phyloP scores from a whole-genome alignment of 64 coral and sea anemone genomes.

The Platygyra sinensis region DNA sequence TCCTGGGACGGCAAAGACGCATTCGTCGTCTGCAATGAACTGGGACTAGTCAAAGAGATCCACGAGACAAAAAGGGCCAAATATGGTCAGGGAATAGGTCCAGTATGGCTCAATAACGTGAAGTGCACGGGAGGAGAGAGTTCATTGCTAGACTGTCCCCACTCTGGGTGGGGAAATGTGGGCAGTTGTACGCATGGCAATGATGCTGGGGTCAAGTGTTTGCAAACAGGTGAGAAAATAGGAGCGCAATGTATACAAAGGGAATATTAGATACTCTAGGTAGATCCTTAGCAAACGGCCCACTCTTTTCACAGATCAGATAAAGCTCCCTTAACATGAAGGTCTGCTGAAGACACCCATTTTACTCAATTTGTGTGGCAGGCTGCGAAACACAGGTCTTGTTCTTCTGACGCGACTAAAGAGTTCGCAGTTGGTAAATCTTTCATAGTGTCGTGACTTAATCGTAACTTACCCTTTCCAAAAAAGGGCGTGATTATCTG shows the following conservation, averaged over 20 bases:
- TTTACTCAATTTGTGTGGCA: too few species aligned
- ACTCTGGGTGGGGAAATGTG: conserved; percentile 61
- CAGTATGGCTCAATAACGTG: conserved; percentile 79
- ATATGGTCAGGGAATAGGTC: conserved; percentile 71
- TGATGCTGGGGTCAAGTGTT: conserved; percentile 89
- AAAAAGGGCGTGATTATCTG: too few species aligned
- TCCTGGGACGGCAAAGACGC: conserved; percentile 81
- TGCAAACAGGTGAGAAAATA: conserved; percentile 57
- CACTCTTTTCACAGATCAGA: too few species aligned
- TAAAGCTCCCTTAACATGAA: too few species aligned
- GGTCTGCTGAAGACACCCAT: too few species aligned
- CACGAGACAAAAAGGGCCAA: conserved; percentile 85
- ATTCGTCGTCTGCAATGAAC: conserved; percentile 73
- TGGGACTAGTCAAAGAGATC: conserved; percentile 80
- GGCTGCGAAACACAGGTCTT: too few species aligned
- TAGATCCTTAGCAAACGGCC: not conserved
- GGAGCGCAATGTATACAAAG: not conserved
- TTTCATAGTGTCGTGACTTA: too few species aligned
- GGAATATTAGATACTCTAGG: not conserved
- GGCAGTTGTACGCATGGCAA: conserved; percentile 68
- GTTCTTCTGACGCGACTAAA: too few species aligned
- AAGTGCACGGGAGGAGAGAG: conserved; percentile 69
- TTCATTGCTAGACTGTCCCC: conserved; percentile 55
- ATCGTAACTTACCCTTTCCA: too few species aligned
- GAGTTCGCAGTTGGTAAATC: too few species aligned